Conservation (phyloP, 2,797 vertebrate genomes). For the Cirrhinus mrigala region DNA sequence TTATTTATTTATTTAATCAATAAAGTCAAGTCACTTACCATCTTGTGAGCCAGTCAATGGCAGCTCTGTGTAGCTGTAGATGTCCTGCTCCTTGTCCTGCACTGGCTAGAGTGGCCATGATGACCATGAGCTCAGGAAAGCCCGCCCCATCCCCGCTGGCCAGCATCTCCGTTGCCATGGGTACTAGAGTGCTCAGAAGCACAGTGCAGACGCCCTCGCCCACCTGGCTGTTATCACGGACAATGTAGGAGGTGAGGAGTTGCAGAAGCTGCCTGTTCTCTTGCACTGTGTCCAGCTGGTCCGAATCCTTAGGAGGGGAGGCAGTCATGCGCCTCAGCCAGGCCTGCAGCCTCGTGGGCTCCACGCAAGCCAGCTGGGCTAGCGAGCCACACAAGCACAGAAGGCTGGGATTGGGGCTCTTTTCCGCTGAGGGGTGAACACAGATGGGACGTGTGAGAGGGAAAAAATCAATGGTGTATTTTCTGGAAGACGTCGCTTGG, state of each 20-base stretch:
- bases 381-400: slow-evolving; percentile 92
- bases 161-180: slow-evolving; percentile 99
- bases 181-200: slow-evolving; percentile 93
- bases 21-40: slow-evolving; percentile 82
- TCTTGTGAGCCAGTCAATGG: slow-evolving; percentile 94
- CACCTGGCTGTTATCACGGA: slow-evolving; percentile 98
- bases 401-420: slow-evolving; percentile 95
- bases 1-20: no score
- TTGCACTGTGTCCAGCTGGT: slow-evolving; percentile 93
- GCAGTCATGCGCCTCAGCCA: slow-evolving; percentile 97
- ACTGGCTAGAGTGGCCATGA: slow-evolving; percentile 96
- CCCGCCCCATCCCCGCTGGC: slow-evolving; percentile 93
- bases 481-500: background rate
- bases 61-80: slow-evolving; percentile 94
- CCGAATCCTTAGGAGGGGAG: slow-evolving; percentile 92
- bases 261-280: slow-evolving; percentile 98
- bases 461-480: background rate
- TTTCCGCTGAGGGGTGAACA: slow-evolving; percentile 85
- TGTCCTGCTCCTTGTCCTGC: slow-evolving; percentile 97
- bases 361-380: slow-evolving; percentile 96
- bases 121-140: slow-evolving; percentile 97
- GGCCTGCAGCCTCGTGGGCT: slow-evolving; percentile 89
- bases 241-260: slow-evolving; percentile 93
- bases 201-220: slow-evolving; percentile 98
- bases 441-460: background rate